Conservation (phyloP, 2,113 vertebrate species). For the Pelecanoides urinatrix region DNA sequence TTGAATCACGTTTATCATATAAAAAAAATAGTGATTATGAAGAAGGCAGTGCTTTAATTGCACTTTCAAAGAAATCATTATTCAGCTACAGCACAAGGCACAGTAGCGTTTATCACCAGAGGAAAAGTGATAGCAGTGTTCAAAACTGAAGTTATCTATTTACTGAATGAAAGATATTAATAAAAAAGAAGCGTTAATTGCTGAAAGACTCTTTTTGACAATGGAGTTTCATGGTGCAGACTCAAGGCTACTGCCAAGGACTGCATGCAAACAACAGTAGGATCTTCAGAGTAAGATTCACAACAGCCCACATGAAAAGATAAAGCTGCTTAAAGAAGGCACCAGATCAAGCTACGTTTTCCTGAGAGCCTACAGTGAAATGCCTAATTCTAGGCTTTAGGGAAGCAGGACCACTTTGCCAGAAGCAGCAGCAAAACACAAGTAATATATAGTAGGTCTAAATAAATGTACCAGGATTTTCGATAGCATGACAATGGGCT, state of each 20-base stretch:
- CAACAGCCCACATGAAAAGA: neutral
- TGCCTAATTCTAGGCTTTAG: neutral
- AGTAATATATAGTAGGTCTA: neutral
- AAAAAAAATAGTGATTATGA: neutral
- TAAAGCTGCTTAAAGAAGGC: neutral
- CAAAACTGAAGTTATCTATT: neutral
- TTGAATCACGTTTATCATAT: neutral
- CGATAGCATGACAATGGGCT: neutral
- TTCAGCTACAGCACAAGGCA: neutral
- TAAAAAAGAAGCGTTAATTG: neutral
- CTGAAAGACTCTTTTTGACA: neutral
- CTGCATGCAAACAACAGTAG: neutral
- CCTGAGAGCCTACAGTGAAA: neutral
- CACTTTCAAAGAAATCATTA: slow-evolving; percentile 7
- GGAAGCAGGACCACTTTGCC: neutral
- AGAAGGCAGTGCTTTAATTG: neutral
- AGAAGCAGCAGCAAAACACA: neutral
- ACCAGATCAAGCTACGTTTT: neutral
- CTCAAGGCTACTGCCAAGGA: neutral
- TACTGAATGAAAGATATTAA: neutral
- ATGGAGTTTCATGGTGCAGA: neutral
- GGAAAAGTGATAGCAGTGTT: neutral
- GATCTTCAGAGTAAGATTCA: neutral
- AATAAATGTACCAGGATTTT: neutral
- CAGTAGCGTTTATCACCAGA: neutral